Base-by-base conservation (phyloP, 1,140 invertebrate genomes). In the Polyergus mexicanus region DNA sequence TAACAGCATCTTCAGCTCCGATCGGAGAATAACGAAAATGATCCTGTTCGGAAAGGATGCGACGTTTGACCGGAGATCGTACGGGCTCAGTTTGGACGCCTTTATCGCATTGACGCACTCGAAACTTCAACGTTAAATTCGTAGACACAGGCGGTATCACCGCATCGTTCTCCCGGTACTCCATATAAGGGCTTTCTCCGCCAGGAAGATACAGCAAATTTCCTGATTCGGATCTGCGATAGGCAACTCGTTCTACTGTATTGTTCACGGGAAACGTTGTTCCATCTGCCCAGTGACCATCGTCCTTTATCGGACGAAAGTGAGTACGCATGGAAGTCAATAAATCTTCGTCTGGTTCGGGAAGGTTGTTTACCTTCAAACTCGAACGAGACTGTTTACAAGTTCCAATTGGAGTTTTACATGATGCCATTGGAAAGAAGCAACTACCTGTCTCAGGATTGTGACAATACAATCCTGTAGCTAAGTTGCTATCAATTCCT, bases 301-400 rank as follows among this genome's bases (percentile, higher is more conserved):
- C 96, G 6, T 94, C 92, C 91, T 96, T 96, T 86, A 98, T 98
- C 3, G 97, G 97, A 80, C 96, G 96, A 95, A 98, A 98, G 93
- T 98, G 97, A 68, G 97, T 97, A 66, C 96, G 96, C 75, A 96
- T 95, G 2, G 97, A 97, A 16, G 96, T 97, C 35, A 97, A 94
- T 71, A 97, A 93, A 93, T 97, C 96, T 92, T 98, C 97, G 35
- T 97, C 95, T 56, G 96, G 95, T 69, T 95, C 94, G 68, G 92
- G 90, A 91, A 92, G 72, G 84, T 76, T 93, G 69, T 74, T 91
- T 86, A 89, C 89, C 81, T 94, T 89, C 69, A 84, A 74, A 80
- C 86, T 88, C 75, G 90, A 89, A 81, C 89, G 89, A 78, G 93
- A 87, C 90, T 94, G 93, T 71, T 93, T 94, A 47, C 83, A 74